These are phyloP conservation scores for Yponomeuta plumbellus DNA, from an alignment of 2,888 invertebrate species.

Conservation along the genomic window DNA sequence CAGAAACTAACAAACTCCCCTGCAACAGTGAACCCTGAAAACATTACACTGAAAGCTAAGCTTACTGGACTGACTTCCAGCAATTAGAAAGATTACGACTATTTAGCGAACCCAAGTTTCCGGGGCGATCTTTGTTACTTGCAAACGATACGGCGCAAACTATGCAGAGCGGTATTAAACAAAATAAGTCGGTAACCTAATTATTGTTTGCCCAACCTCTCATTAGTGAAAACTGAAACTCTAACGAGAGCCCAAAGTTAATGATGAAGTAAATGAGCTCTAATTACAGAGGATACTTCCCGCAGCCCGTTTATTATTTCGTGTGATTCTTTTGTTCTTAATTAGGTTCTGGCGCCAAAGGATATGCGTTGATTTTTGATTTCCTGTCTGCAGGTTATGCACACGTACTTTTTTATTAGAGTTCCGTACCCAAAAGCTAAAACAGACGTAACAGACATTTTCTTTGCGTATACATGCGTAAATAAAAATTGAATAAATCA, in stretches of 20 bases:
- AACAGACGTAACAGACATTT: too few relatives aligned
- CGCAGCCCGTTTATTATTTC: background rate
- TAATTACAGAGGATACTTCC: background rate
- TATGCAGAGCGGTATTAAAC: background rate
- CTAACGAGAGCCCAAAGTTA: constrained; percentile 3
- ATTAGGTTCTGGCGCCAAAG: background rate
- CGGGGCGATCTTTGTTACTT: background rate
- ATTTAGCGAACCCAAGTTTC: background rate
- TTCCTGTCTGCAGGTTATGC: background rate
- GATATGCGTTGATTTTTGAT: background rate
- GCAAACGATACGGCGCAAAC: background rate
- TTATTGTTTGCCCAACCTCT: constrained; percentile 2
- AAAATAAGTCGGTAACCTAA: background rate
- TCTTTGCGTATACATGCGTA: too few relatives aligned
- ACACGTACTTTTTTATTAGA: background rate
- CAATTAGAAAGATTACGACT: background rate
- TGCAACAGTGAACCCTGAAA: too few relatives aligned
- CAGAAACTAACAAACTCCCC: too few relatives aligned
- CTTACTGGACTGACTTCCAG: too few relatives aligned
- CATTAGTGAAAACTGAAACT: constrained; percentile 9
- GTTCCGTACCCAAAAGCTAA: too few relatives aligned
- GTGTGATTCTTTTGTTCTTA: background rate
- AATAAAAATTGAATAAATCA: too few relatives aligned
- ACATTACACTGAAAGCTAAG: too few relatives aligned
- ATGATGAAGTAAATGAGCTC: background rate